A percentile compares a stretch with the other conserved stretches of the same genome.
Conservation (phyloP, 2,797 vertebrate species). For the Enteromius radiatus region DNA sequence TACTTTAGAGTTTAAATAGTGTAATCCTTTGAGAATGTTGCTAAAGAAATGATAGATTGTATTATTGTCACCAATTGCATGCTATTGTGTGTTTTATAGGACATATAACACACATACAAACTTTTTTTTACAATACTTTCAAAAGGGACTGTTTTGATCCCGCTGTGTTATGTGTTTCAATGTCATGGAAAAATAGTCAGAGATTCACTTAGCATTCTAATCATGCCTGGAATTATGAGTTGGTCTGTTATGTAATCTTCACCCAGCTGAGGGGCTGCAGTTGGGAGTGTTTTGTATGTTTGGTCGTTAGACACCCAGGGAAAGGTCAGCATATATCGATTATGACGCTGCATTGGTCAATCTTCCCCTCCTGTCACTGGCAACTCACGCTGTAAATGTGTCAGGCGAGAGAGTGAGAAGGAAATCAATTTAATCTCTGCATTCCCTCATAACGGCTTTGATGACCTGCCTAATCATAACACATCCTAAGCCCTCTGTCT, state of each 20-base stretch:
- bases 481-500: slow-evolving; percentile 9
- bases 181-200: slow-evolving; percentile 24
- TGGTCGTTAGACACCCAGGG: slow-evolving; percentile 55
- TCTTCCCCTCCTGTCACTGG: slow-evolving; percentile 62
- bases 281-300: slow-evolving; percentile 37
- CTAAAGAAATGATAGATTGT: background rate
- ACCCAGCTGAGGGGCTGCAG: slow-evolving; percentile 29
- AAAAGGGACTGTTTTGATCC: background rate
- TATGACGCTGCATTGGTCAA: slow-evolving; percentile 71
- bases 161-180: background rate
- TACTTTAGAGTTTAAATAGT: background rate
- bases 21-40: background rate
- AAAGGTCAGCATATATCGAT: slow-evolving; percentile 75
- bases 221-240: slow-evolving; percentile 39
- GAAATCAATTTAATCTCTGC: slow-evolving; percentile 55
- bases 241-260: slow-evolving; percentile 48
- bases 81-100: background rate
- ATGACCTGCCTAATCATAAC: slow-evolving; percentile 54
- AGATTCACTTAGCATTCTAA: slow-evolving; percentile 50
- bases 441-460: slow-evolving; percentile 51
- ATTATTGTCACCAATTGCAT: background rate
- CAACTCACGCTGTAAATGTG: slow-evolving; percentile 46
- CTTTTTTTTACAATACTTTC: slow-evolving; percentile 7
- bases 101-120: background rate
- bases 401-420: slow-evolving; percentile 44